These are phyloP conservation scores for Patella ulyssiponensis DNA, from an alignment of 2,888 invertebrate genomes.

Conservation along the genomic window DNA sequence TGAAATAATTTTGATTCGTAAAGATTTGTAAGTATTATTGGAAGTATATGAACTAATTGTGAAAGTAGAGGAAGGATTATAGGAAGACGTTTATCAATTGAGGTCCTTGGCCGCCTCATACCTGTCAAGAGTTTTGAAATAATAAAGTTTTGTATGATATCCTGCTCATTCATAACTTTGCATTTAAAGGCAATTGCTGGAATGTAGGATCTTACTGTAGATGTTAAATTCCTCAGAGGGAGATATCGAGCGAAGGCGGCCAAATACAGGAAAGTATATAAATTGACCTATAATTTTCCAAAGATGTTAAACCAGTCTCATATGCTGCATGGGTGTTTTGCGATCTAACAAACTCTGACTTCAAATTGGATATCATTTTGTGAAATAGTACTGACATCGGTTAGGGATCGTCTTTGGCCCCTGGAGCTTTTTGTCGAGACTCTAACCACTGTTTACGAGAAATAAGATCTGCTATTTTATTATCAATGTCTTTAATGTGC, in stretches of 20 bases:
- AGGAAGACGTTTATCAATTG: neutral
- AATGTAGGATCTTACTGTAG: neutral
- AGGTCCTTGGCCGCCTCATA: neutral
- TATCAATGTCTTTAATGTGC: conserved; percentile 10
- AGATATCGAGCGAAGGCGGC: neutral
- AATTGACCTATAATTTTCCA: neutral
- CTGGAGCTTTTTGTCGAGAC: conserved; percentile 10
- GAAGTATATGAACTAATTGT: neutral
- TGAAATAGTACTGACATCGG: conserved; percentile 1
- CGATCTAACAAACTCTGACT: neutral
- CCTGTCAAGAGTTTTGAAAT: conserved; percentile 3
- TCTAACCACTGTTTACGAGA: conserved; percentile 23
- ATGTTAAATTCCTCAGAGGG: neutral
- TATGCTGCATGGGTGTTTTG: neutral
- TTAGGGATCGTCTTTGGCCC: conserved; percentile 6
- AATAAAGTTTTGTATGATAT: neutral
- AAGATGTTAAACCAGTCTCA: neutral
- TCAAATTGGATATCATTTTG: neutral
- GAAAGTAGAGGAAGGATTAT: neutral
- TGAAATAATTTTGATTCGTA: conserved; percentile 1
- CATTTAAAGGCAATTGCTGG: neutral
- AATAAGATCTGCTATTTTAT: conserved; percentile 20
- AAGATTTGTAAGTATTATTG: neutral
- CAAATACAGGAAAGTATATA: neutral
- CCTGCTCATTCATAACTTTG: neutral